A percentile compares a stretch with the other conserved stretches of the same genome.
These are phyloP conservation scores for Phocides pigmalion DNA, from an alignment of 1,140 invertebrate genomes.

Conservation along the genomic window DNA sequence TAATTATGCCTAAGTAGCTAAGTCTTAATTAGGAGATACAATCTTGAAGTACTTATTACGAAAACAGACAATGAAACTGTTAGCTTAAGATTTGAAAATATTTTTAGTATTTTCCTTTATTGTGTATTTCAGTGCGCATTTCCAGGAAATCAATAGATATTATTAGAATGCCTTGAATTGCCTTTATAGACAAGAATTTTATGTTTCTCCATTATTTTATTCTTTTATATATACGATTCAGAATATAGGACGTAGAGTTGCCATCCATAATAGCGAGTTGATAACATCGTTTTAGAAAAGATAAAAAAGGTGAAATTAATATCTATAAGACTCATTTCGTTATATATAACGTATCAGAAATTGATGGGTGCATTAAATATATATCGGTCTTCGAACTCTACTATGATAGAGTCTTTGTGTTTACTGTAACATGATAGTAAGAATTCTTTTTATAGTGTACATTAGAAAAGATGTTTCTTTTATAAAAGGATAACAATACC, in stretches of 20 bases:
- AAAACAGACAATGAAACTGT: neutral
- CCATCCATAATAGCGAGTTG: neutral
- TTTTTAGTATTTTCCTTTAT: constrained; percentile 24
- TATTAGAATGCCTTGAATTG: constrained; percentile 1
- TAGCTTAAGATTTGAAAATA: constrained; percentile 15
- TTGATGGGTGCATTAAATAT: neutral
- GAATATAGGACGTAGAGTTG: neutral
- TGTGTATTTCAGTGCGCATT: neutral
- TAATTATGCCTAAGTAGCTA: no score
- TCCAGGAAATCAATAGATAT: neutral
- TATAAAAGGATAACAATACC: no score
- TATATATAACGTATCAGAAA: neutral
- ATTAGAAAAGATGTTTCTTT: no score
- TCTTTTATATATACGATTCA: neutral
- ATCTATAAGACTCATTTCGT: neutral
- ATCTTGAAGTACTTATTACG: neutral
- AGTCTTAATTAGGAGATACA: no score
- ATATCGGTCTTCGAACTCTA: neutral
- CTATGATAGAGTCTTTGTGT: neutral
- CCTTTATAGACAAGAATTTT: neutral
- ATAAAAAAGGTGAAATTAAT: no score
- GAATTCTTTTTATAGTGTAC: neutral
- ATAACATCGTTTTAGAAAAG: no score
- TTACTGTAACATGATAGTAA: neutral
- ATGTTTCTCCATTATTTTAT: neutral